Conservation (phyloP, 2,888 invertebrate species). For the Tachina grossa region DNA sequence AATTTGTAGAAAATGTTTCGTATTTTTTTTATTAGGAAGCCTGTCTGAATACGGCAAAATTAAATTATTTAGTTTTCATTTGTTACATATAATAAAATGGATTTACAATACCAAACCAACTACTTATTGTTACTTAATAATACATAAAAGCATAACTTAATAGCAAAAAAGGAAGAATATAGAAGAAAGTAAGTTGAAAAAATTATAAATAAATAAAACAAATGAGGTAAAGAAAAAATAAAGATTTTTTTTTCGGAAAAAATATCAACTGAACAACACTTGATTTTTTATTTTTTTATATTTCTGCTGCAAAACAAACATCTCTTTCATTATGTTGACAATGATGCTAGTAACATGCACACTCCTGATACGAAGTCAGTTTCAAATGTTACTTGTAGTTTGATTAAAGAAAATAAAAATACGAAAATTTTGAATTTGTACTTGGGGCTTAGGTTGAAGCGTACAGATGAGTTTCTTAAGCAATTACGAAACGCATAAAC, state of each 20-base stretch:
- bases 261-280: conserved; percentile 12
- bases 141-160: conserved; percentile 17
- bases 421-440: too few species aligned
- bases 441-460: too few species aligned
- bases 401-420: too few species aligned
- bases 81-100: neutral
- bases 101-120: neutral
- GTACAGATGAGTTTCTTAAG: too few species aligned
- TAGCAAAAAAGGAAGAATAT: neutral
- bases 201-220: neutral
- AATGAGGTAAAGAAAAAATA: conserved; percentile 5
- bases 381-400: neutral
- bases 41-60: too few species aligned
- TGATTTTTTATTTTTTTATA: conserved; percentile 21
- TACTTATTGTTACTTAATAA: neutral
- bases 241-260: neutral
- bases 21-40: too few species aligned
- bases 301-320: conserved; percentile 40
- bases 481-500: too few species aligned
- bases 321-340: conserved; percentile 37
- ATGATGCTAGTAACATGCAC: conserved; percentile 20
- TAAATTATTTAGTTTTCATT: neutral
- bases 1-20: too few species aligned
- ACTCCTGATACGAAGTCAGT: neutral
- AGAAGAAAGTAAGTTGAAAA: conserved; percentile 1